Evolutionary conservation across 2,888 invertebrate genomes (phyloP), one percentile per base, ranked within the genome.

Genomic region (Eupithecia subfuscata): DNA sequence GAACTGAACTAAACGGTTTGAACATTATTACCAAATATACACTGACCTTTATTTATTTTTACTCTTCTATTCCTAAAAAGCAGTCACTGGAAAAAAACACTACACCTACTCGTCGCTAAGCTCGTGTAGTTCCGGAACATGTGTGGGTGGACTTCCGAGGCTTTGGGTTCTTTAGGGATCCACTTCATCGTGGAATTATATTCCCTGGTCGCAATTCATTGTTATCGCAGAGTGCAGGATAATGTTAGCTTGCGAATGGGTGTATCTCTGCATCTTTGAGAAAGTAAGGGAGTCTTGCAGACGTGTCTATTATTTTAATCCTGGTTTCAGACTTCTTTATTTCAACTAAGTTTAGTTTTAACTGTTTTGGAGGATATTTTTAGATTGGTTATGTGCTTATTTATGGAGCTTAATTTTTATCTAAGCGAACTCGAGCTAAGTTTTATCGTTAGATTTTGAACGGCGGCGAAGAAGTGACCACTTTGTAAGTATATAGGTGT

Each of bases 161-260:
- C 64, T 75, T 69, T 71, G 56, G 45, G 18, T 68, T 56, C 48
- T 30, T 30, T 71, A 71, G 48, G 63, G 48, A 71, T 67, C 63
- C 68, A 76, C 73, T 76, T 63, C 68, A 73, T 63, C 68, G 63
- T 63, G 68, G 76, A 76, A 73, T 73, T 73, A 73, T 75, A 68
- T 70, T 70, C 67, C 43, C 63, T 76, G 63, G n/a, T 67, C 68
- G 48, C 68, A 68, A 43, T 68, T 45, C 43, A 68, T 68, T 68
- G 68, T 68, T 68, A 68, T 68, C 68, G 16, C 25, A 68, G 40
- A 68, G 40, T 68, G 68, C 68, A 68, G 68, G 43, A 68, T 68
- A 68, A 68, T 43, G 43, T 45, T 25, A 68, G 22, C 40, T 68
- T 68, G 43, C 22, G 68, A 40, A 40, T 68, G 43, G 68, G 22